A percentile compares a stretch with the other conserved stretches of the same genome.
phyloP scores from a whole-genome alignment of 1,140 invertebrate species.

The Schlechtendalia chinensis region DNA sequence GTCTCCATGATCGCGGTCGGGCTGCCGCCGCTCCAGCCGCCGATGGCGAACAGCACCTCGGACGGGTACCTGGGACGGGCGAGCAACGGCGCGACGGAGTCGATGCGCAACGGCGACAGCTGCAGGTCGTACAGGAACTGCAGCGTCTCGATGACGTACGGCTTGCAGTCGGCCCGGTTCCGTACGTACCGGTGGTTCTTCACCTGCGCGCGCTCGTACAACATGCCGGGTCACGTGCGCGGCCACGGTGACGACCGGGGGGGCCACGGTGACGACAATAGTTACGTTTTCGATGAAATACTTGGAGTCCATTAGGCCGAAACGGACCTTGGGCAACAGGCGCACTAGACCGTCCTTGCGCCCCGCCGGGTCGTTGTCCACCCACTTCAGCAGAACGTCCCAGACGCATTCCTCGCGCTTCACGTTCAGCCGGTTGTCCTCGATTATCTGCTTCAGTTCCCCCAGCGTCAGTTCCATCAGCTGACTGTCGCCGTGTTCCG shows the following conservation, averaged over 20 bases:
- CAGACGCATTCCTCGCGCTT: constrained; percentile 68
- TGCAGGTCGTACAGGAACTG: constrained; percentile 74
- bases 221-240: too few species aligned
- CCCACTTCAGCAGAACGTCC: constrained; percentile 67
- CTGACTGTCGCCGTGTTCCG: constrained; percentile 65
- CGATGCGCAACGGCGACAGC: constrained; percentile 62
- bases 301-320: constrained; percentile 81
- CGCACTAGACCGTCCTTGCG: constrained; percentile 67
- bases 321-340: constrained; percentile 75
- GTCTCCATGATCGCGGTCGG: constrained; percentile 74
- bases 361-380: constrained; percentile 63
- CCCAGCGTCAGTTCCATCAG: constrained; percentile 69
- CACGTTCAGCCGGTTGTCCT: constrained; percentile 67
- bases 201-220: constrained; percentile 53
- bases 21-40: constrained; percentile 72
- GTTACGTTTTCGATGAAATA: constrained; percentile 69
- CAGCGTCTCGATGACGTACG: constrained; percentile 72
- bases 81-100: constrained; percentile 61
- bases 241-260: too few species aligned
- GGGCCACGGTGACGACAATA: too few species aligned
- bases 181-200: constrained; percentile 67
- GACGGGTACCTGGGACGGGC: constrained; percentile 68
- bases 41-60: constrained; percentile 71
- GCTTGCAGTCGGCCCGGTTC: constrained; percentile 65
- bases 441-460: constrained; percentile 69